Evolutionary conservation across 2,888 invertebrate species (phyloP).

Genomic region (Atethmia centrago): DNA sequence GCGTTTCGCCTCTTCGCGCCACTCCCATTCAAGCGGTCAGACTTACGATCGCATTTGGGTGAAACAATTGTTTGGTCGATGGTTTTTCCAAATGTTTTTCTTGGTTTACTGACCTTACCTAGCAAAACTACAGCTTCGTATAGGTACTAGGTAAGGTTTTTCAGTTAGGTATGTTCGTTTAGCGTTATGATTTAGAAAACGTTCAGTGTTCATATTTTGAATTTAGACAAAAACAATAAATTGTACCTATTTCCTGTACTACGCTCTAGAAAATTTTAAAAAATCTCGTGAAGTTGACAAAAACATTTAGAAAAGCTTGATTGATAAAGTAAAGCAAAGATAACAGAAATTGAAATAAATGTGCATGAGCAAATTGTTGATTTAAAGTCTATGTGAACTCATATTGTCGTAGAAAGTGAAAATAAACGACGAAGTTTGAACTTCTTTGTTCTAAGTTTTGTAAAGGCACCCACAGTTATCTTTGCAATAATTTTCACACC

Average conservation of each 20-base stretch:
- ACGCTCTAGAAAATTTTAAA: not conserved
- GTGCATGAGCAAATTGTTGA: no score
- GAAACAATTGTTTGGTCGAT: slow-evolving; percentile 21
- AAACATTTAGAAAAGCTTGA: not conserved
- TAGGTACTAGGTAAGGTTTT: not conserved
- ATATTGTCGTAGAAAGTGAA: slow-evolving; percentile 2
- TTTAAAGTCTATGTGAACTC: not conserved
- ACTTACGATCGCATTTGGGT: slow-evolving; percentile 36
- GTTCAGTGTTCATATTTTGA: not conserved
- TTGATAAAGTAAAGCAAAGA: not conserved
- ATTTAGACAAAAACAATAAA: not conserved
- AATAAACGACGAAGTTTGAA: slow-evolving; percentile 12
- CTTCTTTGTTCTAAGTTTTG: slow-evolving; percentile 28
- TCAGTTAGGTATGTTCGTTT: not conserved
- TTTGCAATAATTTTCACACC: slow-evolving; percentile 42
- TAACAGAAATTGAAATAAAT: not conserved
- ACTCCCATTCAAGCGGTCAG: slow-evolving; percentile 46
- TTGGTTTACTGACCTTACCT: not conserved
- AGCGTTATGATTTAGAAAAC: not conserved
- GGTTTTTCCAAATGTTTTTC: slow-evolving; percentile 1
- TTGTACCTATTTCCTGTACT: not conserved
- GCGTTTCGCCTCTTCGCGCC: no score
- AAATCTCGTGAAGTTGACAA: not conserved
- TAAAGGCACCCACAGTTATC: slow-evolving; percentile 17
- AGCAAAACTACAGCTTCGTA: no score